These are phyloP conservation scores for Alosa alosa DNA, from an alignment of 2,113 vertebrate genomes.

Conservation along the genomic window DNA sequence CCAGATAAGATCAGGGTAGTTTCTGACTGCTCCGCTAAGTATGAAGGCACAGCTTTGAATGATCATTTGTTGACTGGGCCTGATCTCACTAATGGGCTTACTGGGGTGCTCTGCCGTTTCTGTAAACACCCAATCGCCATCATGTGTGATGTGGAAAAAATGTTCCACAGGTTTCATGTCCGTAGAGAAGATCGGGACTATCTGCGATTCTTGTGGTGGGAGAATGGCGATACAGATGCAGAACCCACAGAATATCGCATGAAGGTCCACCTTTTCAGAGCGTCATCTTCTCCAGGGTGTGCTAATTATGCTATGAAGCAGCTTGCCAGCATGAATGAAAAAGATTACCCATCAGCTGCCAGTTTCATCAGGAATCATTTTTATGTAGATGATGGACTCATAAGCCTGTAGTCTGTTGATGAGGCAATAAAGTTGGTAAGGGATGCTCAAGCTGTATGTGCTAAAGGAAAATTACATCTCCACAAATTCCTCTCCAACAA, in stretches of 20 bases:
- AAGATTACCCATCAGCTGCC: conserved; percentile 19
- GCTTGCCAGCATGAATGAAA: conserved; percentile 19
- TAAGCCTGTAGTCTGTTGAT: conserved; percentile 22
- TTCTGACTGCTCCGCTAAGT: no score
- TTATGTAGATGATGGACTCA: conserved; percentile 39
- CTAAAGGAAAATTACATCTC: conserved; percentile 31
- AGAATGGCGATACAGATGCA: no score
- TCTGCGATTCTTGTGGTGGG: no score
- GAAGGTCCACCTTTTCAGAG: conserved; percentile 29
- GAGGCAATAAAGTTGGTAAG: conserved; percentile 24
- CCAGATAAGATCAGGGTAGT: not conserved
- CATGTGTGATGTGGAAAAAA: no score
- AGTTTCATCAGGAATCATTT: conserved; percentile 37
- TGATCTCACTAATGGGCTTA: not conserved
- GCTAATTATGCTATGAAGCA: conserved; percentile 39
- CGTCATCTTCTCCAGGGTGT: conserved; percentile 29
- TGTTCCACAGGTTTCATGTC: no score
- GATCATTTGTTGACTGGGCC: not conserved
- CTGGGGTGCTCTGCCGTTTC: not conserved
- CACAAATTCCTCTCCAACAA: conserved; percentile 38
- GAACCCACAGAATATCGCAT: no score
- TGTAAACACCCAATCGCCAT: not conserved
- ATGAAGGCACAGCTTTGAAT: not conserved
- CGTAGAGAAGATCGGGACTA: no score
- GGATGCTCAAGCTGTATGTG: conserved; percentile 33